Conservation (phyloP, 2,113 vertebrate genomes). For the Naja naja region DNA sequence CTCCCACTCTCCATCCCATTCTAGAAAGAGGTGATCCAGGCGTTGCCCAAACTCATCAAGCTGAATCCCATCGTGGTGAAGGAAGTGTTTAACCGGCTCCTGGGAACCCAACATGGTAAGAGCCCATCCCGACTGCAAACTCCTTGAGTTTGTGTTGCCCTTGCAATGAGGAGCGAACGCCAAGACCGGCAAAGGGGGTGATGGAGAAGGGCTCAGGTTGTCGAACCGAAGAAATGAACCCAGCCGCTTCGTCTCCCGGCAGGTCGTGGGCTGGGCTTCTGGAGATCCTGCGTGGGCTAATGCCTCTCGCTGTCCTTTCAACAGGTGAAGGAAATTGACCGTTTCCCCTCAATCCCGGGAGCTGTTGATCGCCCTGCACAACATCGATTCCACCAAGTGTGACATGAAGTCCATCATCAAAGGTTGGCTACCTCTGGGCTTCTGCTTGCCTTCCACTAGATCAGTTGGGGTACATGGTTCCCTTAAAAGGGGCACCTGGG, state of each 20-base stretch:
- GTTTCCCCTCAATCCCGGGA: conserved; percentile 91
- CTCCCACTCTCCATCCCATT: neutral
- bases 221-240: neutral
- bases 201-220: too few relatives aligned
- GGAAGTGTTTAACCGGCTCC: conserved; percentile 93
- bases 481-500: neutral
- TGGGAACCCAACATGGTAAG: conserved; percentile 93
- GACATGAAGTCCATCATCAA: conserved; percentile 98
- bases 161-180: fast-evolving
- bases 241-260: neutral
- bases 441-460: neutral
- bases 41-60: conserved; percentile 93
- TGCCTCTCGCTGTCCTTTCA: fast-evolving
- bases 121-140: neutral
- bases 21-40: conserved; percentile 92
- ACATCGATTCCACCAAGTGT: conserved; percentile 89
- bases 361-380: conserved; percentile 89
- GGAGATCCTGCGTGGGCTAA: neutral
- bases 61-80: conserved; percentile 97
- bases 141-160: neutral
- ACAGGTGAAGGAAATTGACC: conserved; percentile 84
- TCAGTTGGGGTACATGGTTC: neutral
- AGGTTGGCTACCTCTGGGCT: conserved; percentile 66
- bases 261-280: too few relatives aligned
- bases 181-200: neutral